Base-by-base conservation (phyloP, 2,113 vertebrate species). In the Copsychus sechellarum region DNA sequence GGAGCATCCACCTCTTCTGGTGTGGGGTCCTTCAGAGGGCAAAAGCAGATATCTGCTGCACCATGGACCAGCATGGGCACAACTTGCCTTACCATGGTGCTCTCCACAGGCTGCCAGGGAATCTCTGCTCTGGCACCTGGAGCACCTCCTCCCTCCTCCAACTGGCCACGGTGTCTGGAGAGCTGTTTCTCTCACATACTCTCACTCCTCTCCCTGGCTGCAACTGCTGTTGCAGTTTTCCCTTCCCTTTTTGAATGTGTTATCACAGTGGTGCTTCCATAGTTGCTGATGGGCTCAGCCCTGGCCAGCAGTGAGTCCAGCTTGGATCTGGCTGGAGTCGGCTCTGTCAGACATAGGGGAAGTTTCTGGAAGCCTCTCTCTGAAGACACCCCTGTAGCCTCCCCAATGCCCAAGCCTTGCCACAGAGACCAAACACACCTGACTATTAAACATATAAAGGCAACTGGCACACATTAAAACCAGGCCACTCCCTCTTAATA, bases 241-340 rank as follows among this genome's bases (percentile, higher is more conserved):
- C 17, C 28, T 34, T 5, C 33, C 6, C 20, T 25, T 71, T 40
- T 16, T 3, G 54, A 38, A 50, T 31, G 24, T 6, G 10, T 50
- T 50, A 24, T 13, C 48, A 11, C 40, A 61, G 47, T 9, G 34
- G 28, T 53, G 17, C 6, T 53, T 26, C 67, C 47, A 36, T 26
- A 6, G 15, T 13, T 0, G 0, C 45, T 65, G 45, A 54, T 60
- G 48, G 25, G 19, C 25, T 82, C 0, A 0, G 42, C 71, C 42
- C 62, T 36, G 36, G 43, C 29, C 42, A 77, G 47, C 21, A 5
- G 45, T 0, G 0, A 15, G 50, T 76, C 22, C 0, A 0, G 45
- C 38, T 29, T 42, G 57, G 10, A 29, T 48, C 20, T 12, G 14
- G 33, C 21, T 54, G 38, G 45, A 38, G 16, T n/a, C 1, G 0